phyloP scores from a whole-genome alignment of 2,888 invertebrate species.

The Myathropa florea region DNA sequence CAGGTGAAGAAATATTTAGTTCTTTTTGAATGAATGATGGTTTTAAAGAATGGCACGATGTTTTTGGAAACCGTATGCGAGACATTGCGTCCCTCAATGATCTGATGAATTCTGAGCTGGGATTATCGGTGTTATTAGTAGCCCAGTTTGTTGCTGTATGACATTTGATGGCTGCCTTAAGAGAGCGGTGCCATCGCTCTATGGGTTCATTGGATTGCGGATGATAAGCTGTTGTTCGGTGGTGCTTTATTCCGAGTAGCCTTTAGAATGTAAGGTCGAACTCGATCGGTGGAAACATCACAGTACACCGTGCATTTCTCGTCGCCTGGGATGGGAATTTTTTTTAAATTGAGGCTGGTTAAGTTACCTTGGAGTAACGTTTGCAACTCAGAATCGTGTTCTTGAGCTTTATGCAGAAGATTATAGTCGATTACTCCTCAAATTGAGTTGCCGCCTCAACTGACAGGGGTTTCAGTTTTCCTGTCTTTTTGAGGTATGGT shows the following conservation, averaged over 20 bases:
- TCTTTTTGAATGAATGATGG: background rate
- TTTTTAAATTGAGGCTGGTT: background rate
- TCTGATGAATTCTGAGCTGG: background rate
- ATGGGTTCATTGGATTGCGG: background rate
- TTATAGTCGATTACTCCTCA: background rate
- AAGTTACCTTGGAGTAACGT: background rate
- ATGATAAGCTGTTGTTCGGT: too few species aligned
- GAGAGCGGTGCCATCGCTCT: background rate
- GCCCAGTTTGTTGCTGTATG: background rate
- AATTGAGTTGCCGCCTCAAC: constrained; percentile 20
- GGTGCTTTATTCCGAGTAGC: background rate
- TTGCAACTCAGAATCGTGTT: background rate
- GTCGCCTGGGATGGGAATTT: background rate
- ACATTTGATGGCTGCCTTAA: background rate
- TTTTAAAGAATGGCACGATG: background rate
- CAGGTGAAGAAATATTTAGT: background rate
- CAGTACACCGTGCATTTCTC: background rate
- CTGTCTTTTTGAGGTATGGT: background rate
- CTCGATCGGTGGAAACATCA: background rate
- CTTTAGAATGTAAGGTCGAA: background rate
- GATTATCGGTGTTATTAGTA: background rate
- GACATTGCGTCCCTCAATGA: background rate
- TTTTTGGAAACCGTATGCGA: background rate
- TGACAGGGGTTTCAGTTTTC: constrained; percentile 18
- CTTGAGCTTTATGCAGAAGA: background rate